phyloP scores from a whole-genome alignment of 2,888 invertebrate species.

The Synergus itoensis region DNA sequence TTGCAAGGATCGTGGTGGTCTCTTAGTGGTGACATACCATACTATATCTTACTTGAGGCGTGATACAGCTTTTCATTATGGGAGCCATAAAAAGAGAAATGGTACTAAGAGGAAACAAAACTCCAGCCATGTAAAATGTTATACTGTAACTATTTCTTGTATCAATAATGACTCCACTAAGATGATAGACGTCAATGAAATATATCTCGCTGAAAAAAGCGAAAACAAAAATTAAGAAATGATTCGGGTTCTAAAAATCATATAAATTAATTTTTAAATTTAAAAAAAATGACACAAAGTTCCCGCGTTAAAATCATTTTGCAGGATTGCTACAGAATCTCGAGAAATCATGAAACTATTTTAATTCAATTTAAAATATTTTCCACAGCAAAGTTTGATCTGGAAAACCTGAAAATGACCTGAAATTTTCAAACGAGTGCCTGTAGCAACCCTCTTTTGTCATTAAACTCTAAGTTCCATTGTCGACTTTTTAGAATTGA shows the following conservation, averaged over 20 bases:
- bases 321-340: too few species aligned
- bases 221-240: conserved; percentile 5
- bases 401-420: too few species aligned
- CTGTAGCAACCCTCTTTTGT: too few species aligned
- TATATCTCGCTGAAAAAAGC: conserved; percentile 91
- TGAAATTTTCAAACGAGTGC: too few species aligned
- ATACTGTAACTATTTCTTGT: conserved; percentile 90
- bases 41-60: conserved; percentile 75
- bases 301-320: too few species aligned
- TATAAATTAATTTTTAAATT: too few species aligned
- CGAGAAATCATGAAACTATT: too few species aligned
- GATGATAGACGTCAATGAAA: conserved; percentile 98
- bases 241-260: background rate
- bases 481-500: background rate
- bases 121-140: conserved; percentile 96
- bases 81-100: conserved; percentile 91
- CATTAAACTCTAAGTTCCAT: background rate
- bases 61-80: conserved; percentile 81
- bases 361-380: too few species aligned
- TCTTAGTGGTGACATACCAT: too few species aligned
- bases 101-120: conserved; percentile 91
- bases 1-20: too few species aligned
- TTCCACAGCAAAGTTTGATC: too few species aligned
- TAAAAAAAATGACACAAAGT: too few species aligned
- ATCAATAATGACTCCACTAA: conserved; percentile 95